A percentile compares a stretch with the other conserved stretches of the same genome.
Evolutionary conservation across 2,797 vertebrate species (phyloP).

Genomic region (Neosilurus hyrtlii): DNA sequence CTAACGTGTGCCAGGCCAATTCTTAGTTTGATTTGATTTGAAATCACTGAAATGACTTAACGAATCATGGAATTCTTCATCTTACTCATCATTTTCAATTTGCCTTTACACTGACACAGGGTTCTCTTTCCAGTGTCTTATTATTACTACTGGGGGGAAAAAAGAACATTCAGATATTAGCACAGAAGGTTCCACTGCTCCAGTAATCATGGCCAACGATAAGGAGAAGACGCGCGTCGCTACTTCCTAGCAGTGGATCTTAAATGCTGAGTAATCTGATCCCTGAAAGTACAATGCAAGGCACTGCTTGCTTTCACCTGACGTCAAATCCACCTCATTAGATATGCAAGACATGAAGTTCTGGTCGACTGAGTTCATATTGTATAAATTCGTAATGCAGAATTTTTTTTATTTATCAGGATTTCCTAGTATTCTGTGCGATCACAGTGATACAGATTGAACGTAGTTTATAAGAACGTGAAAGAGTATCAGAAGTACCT

Average conservation of each 20-base stretch:
- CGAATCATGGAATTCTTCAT: constrained; percentile 53
- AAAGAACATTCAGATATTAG: constrained; percentile 64
- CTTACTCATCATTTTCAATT: constrained; percentile 72
- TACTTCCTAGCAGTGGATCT: neutral
- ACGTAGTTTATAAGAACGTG: no score
- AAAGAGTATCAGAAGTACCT: no score
- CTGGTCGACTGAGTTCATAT: no score
- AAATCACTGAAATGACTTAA: constrained; percentile 28
- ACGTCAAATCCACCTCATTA: no score
- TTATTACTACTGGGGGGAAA: constrained; percentile 73
- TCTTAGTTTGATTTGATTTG: neutral
- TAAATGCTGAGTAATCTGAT: no score
- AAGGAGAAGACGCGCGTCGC: neutral
- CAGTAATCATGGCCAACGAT: neutral
- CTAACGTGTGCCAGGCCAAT: neutral
- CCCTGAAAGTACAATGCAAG: no score
- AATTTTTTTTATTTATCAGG: no score
- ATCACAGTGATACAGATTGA: no score
- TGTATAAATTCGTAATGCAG: no score
- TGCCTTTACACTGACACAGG: constrained; percentile 57
- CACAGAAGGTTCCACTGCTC: constrained; percentile 66
- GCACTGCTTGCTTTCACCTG: no score
- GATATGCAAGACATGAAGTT: no score
- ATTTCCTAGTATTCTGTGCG: no score
- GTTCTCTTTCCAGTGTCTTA: constrained; percentile 67